Evolutionary conservation across 2,888 invertebrate genomes (phyloP).

Genomic region (Oscheius sp.): DNA sequence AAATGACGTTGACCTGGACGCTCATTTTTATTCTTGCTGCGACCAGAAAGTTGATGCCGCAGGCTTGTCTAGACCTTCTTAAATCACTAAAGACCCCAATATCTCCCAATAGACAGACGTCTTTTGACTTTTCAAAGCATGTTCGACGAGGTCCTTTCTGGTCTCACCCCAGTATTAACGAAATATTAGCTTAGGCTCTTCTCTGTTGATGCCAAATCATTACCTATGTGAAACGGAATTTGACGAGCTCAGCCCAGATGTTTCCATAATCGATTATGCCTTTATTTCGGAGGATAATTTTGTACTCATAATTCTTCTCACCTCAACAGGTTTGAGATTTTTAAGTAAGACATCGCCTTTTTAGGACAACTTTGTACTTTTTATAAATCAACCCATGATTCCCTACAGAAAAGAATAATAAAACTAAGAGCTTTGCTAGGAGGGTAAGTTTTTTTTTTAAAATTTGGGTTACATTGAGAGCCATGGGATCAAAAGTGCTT

Average conservation of each 20-base stretch:
- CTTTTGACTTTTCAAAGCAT: neutral
- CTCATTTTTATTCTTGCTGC: slow-evolving; percentile 1
- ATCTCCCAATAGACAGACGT: neutral
- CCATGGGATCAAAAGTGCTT: neutral
- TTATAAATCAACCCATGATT: slow-evolving; percentile 41
- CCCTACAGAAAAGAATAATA: slow-evolving; percentile 41
- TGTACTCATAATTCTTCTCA: slow-evolving; percentile 56
- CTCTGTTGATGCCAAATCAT: slow-evolving; percentile 43
- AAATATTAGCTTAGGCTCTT: neutral
- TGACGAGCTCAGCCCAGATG: slow-evolving; percentile 49
- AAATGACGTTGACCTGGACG: neutral
- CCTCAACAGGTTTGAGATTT: slow-evolving; percentile 60
- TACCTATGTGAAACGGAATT: slow-evolving; percentile 42
- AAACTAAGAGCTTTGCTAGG: slow-evolving; percentile 29
- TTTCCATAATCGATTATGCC: slow-evolving; percentile 51
- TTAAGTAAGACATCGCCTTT: no score
- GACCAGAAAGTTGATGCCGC: no score
- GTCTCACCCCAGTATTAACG: neutral
- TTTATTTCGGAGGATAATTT: slow-evolving; percentile 60
- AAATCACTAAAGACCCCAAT: neutral
- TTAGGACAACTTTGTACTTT: slow-evolving; percentile 51
- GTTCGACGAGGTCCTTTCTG: neutral
- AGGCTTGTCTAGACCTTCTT: no score
- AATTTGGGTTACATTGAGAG: no score
- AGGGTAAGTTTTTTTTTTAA: neutral